Evolutionary conservation across 2,113 vertebrate species (phyloP), one percentile per base, ranked within the genome.

Genomic region (Calidris pugnax): DNA sequence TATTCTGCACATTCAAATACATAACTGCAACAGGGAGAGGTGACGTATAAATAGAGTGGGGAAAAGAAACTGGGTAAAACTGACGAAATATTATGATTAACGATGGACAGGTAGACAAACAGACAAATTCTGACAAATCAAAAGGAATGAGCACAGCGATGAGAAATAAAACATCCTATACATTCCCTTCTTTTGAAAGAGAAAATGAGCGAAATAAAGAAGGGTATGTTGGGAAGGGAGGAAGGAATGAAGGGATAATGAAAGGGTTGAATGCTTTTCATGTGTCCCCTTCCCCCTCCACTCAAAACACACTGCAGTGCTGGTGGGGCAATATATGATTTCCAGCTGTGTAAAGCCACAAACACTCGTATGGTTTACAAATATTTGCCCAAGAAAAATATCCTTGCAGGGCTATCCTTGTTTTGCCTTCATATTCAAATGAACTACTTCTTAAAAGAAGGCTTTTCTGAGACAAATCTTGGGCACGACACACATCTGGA

Each of bases 261-360:
- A 57, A 64, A 80, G 22, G n/a, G 14, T 27, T 66, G 39, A 48
- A 60, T 21, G 32, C 69, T 83, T 51, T 13, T 21, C 63, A 41
- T 43, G 32, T 37, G 21, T 35, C 32, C 43, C 50, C 27, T 79
- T 75, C 26, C 55, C 26, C 9, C 18, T 57, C 43, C 8, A 4
- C 35, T 55, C n/a, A 47, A 48, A 69, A 24, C 56, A 63, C 66
- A 24, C 9, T 18, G 26, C 37, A 50, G 56, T 24, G 37, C 24
- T 6, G 0, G 28, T 50, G 79, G 80, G 53, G 53, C 63, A 39
- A 35, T 14, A 27, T 64, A 80, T 81, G 68, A 56, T 43, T 76
- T 88, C 87, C 94, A 93, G 51, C 84, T 91, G 57, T 35, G 33
- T 39, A 67, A 93, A 93, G 91, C 68, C 87, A 72, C 87, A 85